A percentile compares a stretch with the other conserved stretches of the same genome.
Evolutionary conservation across 2,888 invertebrate genomes (phyloP).

Genomic region (Acleris literana): DNA sequence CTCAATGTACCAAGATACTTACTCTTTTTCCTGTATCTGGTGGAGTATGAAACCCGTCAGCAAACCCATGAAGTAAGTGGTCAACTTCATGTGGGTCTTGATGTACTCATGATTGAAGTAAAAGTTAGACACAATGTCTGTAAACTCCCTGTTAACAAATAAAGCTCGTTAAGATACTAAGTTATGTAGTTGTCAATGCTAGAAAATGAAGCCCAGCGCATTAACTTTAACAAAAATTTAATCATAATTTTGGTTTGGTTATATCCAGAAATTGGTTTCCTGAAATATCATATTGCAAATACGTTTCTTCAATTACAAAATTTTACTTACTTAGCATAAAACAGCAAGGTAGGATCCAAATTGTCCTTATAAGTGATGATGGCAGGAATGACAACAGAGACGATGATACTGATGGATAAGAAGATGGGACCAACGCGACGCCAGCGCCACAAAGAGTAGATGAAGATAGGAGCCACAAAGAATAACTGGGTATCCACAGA

Average conservation of each 20-base stretch:
- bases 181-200: too few species aligned
- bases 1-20: conserved; percentile 51
- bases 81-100: conserved; percentile 90
- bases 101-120: conserved; percentile 87
- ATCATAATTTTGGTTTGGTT: too few species aligned
- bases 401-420: conserved; percentile 71
- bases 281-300: neutral
- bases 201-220: too few species aligned
- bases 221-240: too few species aligned
- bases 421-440: conserved; percentile 82
- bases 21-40: conserved; percentile 85
- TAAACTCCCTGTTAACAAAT: conserved; percentile 83
- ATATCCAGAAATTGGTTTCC: neutral
- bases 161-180: neutral
- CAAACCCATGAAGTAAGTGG: conserved; percentile 87
- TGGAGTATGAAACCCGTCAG: conserved; percentile 86
- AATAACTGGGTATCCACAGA: conserved; percentile 86
- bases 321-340: conserved; percentile 86
- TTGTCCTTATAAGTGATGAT: conserved; percentile 82
- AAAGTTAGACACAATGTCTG: conserved; percentile 84
- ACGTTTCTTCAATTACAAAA: neutral
- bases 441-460: conserved; percentile 87
- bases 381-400: conserved; percentile 82
- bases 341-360: conserved; percentile 87
- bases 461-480: conserved; percentile 86